Evolutionary conservation across 2,113 vertebrate species (phyloP).

Genomic region (Micromys minutus): DNA sequence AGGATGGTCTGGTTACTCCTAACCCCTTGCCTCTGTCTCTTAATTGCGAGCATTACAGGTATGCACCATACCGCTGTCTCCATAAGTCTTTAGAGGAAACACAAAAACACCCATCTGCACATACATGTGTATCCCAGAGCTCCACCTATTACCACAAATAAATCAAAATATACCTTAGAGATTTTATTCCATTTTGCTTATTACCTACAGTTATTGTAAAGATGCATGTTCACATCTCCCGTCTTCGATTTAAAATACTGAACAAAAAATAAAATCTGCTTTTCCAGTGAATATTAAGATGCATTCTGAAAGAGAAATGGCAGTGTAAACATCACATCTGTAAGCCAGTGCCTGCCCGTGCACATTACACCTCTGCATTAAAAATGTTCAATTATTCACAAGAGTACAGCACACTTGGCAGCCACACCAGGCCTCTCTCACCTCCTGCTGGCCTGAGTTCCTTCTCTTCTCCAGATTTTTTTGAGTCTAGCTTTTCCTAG

Average conservation of each 20-base stretch:
- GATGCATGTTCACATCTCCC: background rate
- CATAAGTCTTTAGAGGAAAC: background rate
- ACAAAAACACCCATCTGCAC: background rate
- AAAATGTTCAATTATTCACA: background rate
- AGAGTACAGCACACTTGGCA: background rate
- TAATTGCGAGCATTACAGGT: background rate
- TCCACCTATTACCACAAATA: background rate
- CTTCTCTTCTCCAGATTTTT: background rate
- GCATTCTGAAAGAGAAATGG: background rate
- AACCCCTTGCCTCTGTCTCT: background rate
- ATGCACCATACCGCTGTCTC: background rate
- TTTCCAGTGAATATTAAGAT: background rate
- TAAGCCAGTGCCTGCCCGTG: background rate
- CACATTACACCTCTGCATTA: constrained; percentile 3
- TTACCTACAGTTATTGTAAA: background rate
- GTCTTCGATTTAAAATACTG: background rate
- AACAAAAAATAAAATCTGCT: no score
- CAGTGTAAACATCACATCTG: background rate
- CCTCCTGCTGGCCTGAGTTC: background rate
- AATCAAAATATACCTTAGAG: background rate
- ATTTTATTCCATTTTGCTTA: background rate
- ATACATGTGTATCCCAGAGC: background rate
- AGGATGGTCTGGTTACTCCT: background rate
- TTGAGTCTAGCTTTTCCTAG: background rate
- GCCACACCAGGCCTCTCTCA: background rate